These are phyloP conservation scores for Cheirogaleus major DNA, from an alignment of 2,797 vertebrate species.

Conservation along the genomic window DNA sequence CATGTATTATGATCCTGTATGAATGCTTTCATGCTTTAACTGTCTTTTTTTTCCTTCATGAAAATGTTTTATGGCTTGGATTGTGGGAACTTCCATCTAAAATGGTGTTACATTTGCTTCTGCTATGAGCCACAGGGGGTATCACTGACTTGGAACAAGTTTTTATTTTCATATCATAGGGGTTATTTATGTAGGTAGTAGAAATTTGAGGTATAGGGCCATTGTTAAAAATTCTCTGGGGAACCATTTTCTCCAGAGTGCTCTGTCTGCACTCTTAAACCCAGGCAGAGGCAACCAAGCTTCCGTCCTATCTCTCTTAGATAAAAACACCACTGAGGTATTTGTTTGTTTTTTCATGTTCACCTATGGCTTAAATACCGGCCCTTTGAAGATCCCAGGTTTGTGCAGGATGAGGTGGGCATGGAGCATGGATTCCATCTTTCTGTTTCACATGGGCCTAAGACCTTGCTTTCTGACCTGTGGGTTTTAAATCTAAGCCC, in stretches of 20 bases:
- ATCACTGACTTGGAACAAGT: not conserved
- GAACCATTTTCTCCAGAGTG: not conserved
- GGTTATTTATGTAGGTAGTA: not conserved
- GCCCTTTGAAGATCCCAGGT: not conserved
- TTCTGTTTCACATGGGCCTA: not conserved
- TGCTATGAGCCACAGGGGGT: not conserved
- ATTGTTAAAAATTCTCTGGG: not conserved
- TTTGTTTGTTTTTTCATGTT: not conserved
- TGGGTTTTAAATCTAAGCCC: not conserved
- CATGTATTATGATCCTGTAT: not conserved
- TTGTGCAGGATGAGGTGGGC: not conserved
- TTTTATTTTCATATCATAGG: not conserved
- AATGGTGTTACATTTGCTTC: constrained; percentile 4
- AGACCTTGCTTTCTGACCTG: not conserved
- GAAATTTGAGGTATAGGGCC: not conserved
- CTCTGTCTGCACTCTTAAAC: not conserved
- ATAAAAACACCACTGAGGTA: not conserved
- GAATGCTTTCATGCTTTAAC: not conserved
- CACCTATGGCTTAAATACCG: not conserved
- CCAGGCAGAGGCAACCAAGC: not conserved
- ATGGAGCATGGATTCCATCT: not conserved
- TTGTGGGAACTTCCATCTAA: not conserved
- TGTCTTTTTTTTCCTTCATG: not conserved
- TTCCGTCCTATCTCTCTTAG: not conserved
- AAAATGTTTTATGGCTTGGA: not conserved